Evolutionary conservation across 2,888 invertebrate genomes (phyloP).

Genomic region (Neoscelio sp.): DNA sequence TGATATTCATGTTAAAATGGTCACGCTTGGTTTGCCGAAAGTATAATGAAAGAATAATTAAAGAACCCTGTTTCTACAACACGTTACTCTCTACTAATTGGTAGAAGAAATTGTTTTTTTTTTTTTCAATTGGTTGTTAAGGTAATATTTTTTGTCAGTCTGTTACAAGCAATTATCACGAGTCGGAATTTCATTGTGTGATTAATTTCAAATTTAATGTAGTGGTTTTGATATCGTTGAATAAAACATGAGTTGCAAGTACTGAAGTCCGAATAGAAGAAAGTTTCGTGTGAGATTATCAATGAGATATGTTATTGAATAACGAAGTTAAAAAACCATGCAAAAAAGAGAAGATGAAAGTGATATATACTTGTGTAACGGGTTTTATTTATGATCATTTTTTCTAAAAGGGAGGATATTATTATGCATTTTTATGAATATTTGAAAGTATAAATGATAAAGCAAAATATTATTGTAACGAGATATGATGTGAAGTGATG

Average conservation of each 20-base stretch:
- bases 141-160: slow-evolving; percentile 9
- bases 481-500: slow-evolving; percentile 23
- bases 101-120: slow-evolving; percentile 22
- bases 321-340: slow-evolving; percentile 31
- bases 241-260: slow-evolving; percentile 42
- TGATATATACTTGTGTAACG: slow-evolving; percentile 47
- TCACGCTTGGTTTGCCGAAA: slow-evolving; percentile 40
- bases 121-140: background rate
- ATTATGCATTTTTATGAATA: slow-evolving; percentile 21
- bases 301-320: slow-evolving; percentile 55
- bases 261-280: slow-evolving; percentile 36
- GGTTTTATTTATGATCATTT: slow-evolving; percentile 20
- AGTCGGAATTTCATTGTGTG: slow-evolving; percentile 15
- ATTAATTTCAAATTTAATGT: slow-evolving; percentile 28
- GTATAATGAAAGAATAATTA: slow-evolving; percentile 33
- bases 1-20: slow-evolving; percentile 45
- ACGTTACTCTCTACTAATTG: slow-evolving; percentile 20
- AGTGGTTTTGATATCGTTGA: slow-evolving; percentile 30
- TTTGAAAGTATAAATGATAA: slow-evolving; percentile 37
- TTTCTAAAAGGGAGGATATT: slow-evolving; percentile 7
- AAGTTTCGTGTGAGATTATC: slow-evolving; percentile 54
- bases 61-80: slow-evolving; percentile 8
- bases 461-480: slow-evolving; percentile 44
- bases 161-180: slow-evolving; percentile 23
- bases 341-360: slow-evolving; percentile 56